Conservation (phyloP, 2,888 invertebrate genomes). For the Lycophotia porphyrea region DNA sequence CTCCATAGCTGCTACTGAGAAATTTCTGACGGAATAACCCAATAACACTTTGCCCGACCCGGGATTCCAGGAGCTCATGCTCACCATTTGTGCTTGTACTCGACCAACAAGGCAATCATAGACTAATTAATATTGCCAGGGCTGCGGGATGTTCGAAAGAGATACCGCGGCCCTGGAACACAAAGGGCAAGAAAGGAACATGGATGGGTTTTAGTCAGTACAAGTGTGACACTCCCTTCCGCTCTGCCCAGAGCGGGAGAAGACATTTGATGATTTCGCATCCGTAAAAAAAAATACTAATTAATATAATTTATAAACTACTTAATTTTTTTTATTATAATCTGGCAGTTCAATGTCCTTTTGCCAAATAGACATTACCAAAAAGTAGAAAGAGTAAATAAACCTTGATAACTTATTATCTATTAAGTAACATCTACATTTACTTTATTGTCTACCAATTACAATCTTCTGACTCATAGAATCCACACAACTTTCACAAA, state of each 20-base stretch:
- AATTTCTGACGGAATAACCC: neutral
- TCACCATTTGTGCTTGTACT: too few species aligned
- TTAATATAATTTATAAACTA: neutral
- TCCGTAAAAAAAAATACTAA: too few species aligned
- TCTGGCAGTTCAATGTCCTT: neutral
- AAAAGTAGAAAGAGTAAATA: neutral
- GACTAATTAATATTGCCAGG: neutral
- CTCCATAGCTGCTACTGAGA: neutral
- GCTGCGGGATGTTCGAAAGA: too few species aligned
- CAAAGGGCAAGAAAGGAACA: too few species aligned
- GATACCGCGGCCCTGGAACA: too few species aligned
- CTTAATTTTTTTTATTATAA: neutral
- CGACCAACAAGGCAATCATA: neutral
- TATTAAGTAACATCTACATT: conserved; percentile 9
- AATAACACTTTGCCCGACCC: neutral
- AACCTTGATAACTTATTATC: neutral
- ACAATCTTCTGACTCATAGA: conserved; percentile 24
- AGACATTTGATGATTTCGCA: too few species aligned
- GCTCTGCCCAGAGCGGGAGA: too few species aligned
- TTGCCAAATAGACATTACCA: neutral
- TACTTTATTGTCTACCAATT: neutral
- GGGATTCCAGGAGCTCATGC: too few species aligned
- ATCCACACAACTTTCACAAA: conserved; percentile 38
- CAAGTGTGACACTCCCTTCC: too few species aligned
- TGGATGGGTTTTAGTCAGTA: too few species aligned